Conservation (phyloP, 2,888 invertebrate species). For the Criorhina ranunculi region DNA sequence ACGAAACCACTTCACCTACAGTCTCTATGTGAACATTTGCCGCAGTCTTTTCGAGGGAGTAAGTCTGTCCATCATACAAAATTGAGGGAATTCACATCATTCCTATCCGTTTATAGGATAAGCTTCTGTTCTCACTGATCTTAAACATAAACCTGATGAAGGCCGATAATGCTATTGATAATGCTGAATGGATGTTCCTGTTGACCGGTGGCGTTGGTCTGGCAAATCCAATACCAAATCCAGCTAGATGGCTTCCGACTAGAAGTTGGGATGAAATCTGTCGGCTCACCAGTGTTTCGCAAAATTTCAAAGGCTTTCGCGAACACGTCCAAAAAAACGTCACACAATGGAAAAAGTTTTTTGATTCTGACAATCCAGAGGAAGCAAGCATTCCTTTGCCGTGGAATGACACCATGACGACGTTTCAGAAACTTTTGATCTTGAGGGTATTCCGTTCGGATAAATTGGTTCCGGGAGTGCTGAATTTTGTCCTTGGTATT, state of each 20-base stretch:
- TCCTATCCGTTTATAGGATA: slow-evolving; percentile 87
- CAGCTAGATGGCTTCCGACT: slow-evolving; percentile 89
- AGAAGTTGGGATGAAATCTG: slow-evolving; percentile 93
- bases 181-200: slow-evolving; percentile 92
- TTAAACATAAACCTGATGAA: slow-evolving; percentile 90
- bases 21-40: slow-evolving; percentile 95
- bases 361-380: slow-evolving; percentile 91
- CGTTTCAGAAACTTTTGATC: slow-evolving; percentile 91
- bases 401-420: slow-evolving; percentile 87
- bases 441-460: slow-evolving; percentile 94
- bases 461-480: slow-evolving; percentile 93
- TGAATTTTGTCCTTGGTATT: slow-evolving; percentile 88
- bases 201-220: slow-evolving; percentile 93
- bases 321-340: slow-evolving; percentile 87
- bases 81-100: slow-evolving; percentile 32
- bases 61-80: slow-evolving; percentile 61
- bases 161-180: slow-evolving; percentile 86
- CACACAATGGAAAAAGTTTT: slow-evolving; percentile 89
- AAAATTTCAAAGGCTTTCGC: slow-evolving; percentile 87
- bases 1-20: slow-evolving; percentile 93
- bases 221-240: slow-evolving; percentile 90
- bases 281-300: slow-evolving; percentile 85
- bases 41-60: slow-evolving; percentile 97
- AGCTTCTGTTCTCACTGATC: slow-evolving; percentile 93
- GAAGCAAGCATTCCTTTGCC: slow-evolving; percentile 88